A percentile compares a stretch with the other conserved stretches of the same genome.
These are phyloP conservation scores for Limnephilus rhombicus DNA, from an alignment of 2,888 invertebrate species.

Conservation along the genomic window DNA sequence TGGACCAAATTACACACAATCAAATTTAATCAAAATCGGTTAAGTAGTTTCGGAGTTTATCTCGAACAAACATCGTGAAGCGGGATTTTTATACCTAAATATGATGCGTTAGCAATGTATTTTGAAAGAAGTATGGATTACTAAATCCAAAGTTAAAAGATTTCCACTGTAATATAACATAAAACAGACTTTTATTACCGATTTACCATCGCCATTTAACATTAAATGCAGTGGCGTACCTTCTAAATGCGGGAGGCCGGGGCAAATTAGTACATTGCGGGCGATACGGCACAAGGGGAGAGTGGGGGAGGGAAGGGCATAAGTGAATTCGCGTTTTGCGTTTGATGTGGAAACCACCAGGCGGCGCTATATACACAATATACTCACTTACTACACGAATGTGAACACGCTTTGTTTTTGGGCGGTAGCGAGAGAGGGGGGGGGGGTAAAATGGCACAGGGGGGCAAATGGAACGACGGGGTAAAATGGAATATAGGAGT, in stretches of 20 bases:
- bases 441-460: neutral
- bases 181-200: neutral
- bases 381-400: slow-evolving; percentile 4
- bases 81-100: too few species aligned
- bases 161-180: neutral
- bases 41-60: too few species aligned
- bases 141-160: neutral
- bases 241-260: neutral
- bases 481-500: neutral
- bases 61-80: too few species aligned
- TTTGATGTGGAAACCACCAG: slow-evolving; percentile 60
- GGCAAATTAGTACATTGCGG: slow-evolving; percentile 5
- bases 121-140: neutral
- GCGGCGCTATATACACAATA: slow-evolving; percentile 14
- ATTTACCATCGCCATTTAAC: neutral
- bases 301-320: neutral
- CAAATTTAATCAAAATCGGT: too few species aligned
- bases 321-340: slow-evolving; percentile 61
- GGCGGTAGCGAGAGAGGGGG: neutral
- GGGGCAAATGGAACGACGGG: neutral
- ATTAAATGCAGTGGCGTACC: slow-evolving; percentile 16
- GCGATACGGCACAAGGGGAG: neutral
- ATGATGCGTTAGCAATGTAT: too few species aligned
- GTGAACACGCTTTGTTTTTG: slow-evolving; percentile 29
- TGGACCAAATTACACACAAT: too few species aligned